These are phyloP conservation scores for Clarias magur DNA, from an alignment of 2,113 vertebrate species.

Conservation along the genomic window DNA sequence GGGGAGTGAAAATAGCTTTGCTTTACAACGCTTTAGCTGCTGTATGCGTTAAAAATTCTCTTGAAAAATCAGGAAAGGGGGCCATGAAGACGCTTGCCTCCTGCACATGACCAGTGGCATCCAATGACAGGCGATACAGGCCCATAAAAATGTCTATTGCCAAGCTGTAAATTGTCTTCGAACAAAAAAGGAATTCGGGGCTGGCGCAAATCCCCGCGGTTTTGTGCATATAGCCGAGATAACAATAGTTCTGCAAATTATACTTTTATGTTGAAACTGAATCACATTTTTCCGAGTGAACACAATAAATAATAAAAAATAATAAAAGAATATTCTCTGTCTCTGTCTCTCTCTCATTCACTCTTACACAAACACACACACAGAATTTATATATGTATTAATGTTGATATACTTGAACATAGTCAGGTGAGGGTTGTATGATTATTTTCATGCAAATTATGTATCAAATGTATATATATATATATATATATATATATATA, in stretches of 20 bases:
- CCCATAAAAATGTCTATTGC: conserved; percentile 99
- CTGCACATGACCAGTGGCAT: conserved; percentile 97
- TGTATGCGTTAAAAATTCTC: conserved; percentile 90
- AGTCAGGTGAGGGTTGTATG: too few relatives aligned
- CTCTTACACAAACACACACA: background rate
- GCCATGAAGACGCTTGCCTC: conserved; percentile 94
- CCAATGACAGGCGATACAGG: conserved; percentile 95
- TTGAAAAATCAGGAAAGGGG: conserved; percentile 92
- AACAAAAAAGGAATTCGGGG: conserved; percentile 96
- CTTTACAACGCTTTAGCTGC: conserved; percentile 84
- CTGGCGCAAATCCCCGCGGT: conserved; percentile 89
- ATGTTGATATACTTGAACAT: too few relatives aligned
- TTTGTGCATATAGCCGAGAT: conserved; percentile 83
- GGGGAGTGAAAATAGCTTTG: conserved; percentile 85
- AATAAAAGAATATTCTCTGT: too few relatives aligned
- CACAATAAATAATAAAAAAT: background rate
- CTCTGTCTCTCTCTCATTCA: background rate
- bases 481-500: too few relatives aligned
- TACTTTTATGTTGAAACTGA: background rate
- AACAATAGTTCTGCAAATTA: conserved; percentile 47
- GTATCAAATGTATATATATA: too few relatives aligned
- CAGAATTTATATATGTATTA: background rate
- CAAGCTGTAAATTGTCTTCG: conserved; percentile 99
- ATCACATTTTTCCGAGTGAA: background rate
- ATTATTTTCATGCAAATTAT: too few relatives aligned